A percentile compares a stretch with the other conserved stretches of the same genome.
phyloP scores from a whole-genome alignment of 1,140 invertebrate species.

The Scaptomyza pallida region DNA sequence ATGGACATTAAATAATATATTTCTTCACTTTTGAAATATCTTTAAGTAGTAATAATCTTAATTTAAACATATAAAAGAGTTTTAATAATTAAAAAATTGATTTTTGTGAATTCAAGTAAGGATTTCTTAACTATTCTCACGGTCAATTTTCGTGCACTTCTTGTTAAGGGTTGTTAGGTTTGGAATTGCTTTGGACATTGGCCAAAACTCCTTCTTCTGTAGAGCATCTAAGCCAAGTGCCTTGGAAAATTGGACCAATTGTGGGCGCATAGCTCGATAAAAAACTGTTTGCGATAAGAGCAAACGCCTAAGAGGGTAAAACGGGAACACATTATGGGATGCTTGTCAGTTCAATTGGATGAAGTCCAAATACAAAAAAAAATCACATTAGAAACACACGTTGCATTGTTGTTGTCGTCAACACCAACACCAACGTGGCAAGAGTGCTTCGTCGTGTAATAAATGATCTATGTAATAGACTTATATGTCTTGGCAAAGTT shows the following conservation, averaged over 20 bases:
- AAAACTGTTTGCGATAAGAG: constrained; percentile 47
- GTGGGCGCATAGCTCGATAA: constrained; percentile 29
- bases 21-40: too few relatives aligned
- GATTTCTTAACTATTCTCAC: too few relatives aligned
- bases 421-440: constrained; percentile 35
- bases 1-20: too few relatives aligned
- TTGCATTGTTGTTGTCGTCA: constrained; percentile 41
- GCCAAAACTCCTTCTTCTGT: too few relatives aligned
- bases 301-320: constrained; percentile 28
- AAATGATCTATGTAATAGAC: constrained; percentile 83
- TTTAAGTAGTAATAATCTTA: too few relatives aligned
- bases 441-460: constrained; percentile 54
- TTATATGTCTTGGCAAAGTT: constrained; percentile 55
- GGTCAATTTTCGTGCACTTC: too few relatives aligned
- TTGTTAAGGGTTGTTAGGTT: too few relatives aligned
- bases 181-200: not conserved
- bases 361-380: constrained; percentile 70
- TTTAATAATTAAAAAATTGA: too few relatives aligned
- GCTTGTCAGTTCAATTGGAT: not conserved
- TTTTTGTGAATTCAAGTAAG: too few relatives aligned
- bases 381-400: constrained; percentile 80
- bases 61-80: too few relatives aligned
- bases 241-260: constrained; percentile 51
- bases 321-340: constrained; percentile 28
- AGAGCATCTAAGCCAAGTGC: constrained; percentile 17